phyloP scores from a whole-genome alignment of 2,888 invertebrate species.

The Leptopilina myrica region DNA sequence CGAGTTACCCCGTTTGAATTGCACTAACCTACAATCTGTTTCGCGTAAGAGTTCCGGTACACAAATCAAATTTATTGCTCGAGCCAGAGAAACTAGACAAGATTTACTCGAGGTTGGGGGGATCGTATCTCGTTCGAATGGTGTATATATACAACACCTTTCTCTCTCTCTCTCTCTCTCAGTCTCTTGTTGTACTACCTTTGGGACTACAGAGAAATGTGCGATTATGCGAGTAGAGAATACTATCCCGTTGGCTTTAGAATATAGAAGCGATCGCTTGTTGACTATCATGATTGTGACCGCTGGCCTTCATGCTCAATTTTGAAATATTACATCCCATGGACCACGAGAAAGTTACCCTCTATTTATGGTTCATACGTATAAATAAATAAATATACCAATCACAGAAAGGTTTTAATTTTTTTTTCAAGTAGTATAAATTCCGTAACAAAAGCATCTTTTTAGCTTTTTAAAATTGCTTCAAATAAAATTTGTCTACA shows the following conservation, averaged over 20 bases:
- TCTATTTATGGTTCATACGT: neutral
- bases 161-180: neutral
- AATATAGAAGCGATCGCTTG: neutral
- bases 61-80: conserved; percentile 40
- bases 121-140: conserved; percentile 25
- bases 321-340: conserved; percentile 11
- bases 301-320: conserved; percentile 9
- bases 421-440: no score
- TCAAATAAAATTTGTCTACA: no score
- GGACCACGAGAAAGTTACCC: neutral
- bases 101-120: conserved; percentile 17
- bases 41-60: conserved; percentile 38
- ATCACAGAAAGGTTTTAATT: no score
- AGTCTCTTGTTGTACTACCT: conserved; percentile 27
- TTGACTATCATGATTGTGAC: conserved; percentile 10
- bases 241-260: neutral
- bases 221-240: conserved; percentile 27
- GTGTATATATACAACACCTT: neutral
- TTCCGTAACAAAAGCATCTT: no score
- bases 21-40: conserved; percentile 37
- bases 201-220: conserved; percentile 14
- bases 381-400: neutral
- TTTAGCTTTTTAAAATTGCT: no score
- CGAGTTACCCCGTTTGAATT: conserved; percentile 22
- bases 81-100: conserved; percentile 35